Base-by-base conservation (phyloP, 2,888 invertebrate species). In the Plebejus melissa region DNA sequence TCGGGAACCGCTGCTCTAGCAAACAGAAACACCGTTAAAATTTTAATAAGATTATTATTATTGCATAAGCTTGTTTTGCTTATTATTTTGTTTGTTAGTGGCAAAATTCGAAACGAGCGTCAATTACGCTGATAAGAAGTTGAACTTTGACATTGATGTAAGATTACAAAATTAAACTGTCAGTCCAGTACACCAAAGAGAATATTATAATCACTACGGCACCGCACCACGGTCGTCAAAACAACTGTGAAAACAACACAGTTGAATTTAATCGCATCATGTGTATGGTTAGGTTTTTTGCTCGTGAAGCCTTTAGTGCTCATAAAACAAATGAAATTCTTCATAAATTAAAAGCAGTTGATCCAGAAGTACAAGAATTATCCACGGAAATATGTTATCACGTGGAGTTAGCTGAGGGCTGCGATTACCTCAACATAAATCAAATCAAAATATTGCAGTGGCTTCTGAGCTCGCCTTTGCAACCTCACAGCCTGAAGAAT, bases 331-430 rank as follows among this genome's bases (percentile, higher is more conserved):
- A 89, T 76, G 95, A 95, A 83, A 92, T 95, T 77, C 85, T 96
- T 60, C 86, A 87, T 57, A 95, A 94, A 82, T 86, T 96, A 77
- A 94, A 94, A 83, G 76, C 81, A 46, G 87, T 94, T 76, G 91
- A 94, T 82, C 74, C 82, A 32, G 87, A 92, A 78, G 88, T 96
- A n/a, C 85, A 81, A 65, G 84, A 89, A 57, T 80, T 97, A 28
- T 94, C 95, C 76, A 96, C 96, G 6, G 98, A 98, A 90, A 91
- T 96, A 79, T 98, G 98, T 90, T 98, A 96, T 88, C 96, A 98
- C 87, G 94, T 98, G 77, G 96, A 97, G 86, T 88, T 95, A 38
- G 86, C 83, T 32, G 90, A 93, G 77, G 89, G 89, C 58, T 88
- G 90, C 80, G 87, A 93, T 77, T 86, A 88, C 79, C 88, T 97